Base-by-base conservation (phyloP, 2,797 vertebrate species). In the Myotis planiceps region DNA sequence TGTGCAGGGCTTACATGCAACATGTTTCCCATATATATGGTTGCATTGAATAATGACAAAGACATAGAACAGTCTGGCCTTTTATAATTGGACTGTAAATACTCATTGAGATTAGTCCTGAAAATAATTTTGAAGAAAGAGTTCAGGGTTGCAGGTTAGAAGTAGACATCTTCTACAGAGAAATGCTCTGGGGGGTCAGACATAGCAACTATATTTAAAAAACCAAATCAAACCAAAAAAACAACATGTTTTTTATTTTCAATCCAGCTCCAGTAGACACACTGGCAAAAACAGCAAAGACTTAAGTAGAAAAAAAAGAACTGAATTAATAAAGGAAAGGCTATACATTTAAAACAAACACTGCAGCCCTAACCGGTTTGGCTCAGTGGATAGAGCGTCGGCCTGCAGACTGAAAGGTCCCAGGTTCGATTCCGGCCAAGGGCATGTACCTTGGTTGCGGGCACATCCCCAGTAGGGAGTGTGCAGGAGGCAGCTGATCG, bases 1-100 rank as follows among this genome's bases (percentile, higher is more conserved):
- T 42, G 1, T 23, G 39, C 3, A 1, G 21, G 23, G 34, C 13
- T 75, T 16, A 39, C 16, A 29, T 32, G 13, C 7, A 51, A 15
- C 5, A 15, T 0, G 0, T 29, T 12, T 49, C 6, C 21, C n/a
- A 29, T 13, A 45, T 13, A 19, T 15, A 45, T 29, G 18, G 1
- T 32, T 69, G 51, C 15, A 81, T 15, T 53, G 14, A 81, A 34
- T 21, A 72, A 55, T 79, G 37, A 14, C 14, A 63, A 5, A 86
- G 12, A 5, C 7, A 63, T 32, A 49, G 42, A 63, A 45, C 18
- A 42, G 45, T 13, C 7, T 32, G 34, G 16, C 23, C 4, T n/a
- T 60, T 81, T 72, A 27, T 53, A 34, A 39, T 82, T 42, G 14
- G 34, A 51, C 58, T 58, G 18, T 1, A 68, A 42, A 37, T 18